Conservation (phyloP, 2,113 vertebrate species). For the Loxodonta africana region DNA sequence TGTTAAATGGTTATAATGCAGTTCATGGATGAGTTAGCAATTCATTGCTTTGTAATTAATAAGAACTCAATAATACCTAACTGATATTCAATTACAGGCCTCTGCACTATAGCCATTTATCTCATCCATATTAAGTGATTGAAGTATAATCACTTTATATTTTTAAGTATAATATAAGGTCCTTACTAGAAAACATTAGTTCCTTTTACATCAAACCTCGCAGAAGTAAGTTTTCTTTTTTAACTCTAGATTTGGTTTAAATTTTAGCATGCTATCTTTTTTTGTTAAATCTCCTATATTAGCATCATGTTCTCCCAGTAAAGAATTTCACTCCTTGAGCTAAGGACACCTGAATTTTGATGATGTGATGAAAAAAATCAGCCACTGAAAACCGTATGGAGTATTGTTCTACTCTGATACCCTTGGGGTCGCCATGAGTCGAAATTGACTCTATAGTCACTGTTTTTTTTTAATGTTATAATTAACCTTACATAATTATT, state of each 20-base stretch:
- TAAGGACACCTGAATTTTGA: not conserved
- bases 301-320: not conserved
- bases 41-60: not conserved
- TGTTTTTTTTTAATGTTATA: not conserved
- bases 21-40: constrained; percentile 32
- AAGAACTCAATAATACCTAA: constrained; percentile 23
- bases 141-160: not conserved
- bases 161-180: not conserved
- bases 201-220: constrained; percentile 8
- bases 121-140: not conserved
- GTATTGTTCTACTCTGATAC: not conserved
- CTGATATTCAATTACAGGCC: not conserved
- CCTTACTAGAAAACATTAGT: not conserved
- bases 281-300: constrained; percentile 6
- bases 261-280: not conserved
- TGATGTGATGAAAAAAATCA: not conserved
- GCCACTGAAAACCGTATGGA: not conserved
- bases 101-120: not conserved
- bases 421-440: not conserved
- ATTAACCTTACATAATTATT: constrained; percentile 20
- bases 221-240: not conserved
- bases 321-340: not conserved
- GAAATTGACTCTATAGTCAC: not conserved
- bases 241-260: constrained; percentile 25
- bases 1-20: constrained; percentile 28